Conservation (phyloP, 2,797 vertebrate genomes). For the Spheniscus humboldti region DNA sequence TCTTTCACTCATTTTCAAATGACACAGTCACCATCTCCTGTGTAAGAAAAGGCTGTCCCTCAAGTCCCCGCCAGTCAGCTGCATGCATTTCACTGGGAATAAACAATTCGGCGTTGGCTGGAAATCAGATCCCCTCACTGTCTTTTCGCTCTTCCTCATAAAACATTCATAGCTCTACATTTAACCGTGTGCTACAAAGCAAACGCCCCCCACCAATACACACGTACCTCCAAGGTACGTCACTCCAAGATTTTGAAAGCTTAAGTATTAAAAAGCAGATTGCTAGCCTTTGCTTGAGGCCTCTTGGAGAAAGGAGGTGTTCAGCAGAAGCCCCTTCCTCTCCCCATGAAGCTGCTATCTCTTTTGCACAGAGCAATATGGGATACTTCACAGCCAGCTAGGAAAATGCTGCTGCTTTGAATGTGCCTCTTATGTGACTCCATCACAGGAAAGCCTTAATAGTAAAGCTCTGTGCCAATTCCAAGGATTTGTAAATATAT, state of each 20-base stretch:
- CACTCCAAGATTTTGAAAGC: neutral
- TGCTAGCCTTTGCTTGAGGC: neutral
- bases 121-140: conserved; percentile 10
- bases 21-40: neutral
- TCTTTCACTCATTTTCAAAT: neutral
- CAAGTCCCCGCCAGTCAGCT: neutral
- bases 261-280: neutral
- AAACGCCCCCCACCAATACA: neutral
- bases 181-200: neutral
- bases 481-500: neutral
- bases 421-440: neutral
- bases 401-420: neutral
- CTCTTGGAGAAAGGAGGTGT: neutral
- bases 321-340: neutral
- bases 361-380: neutral
- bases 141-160: neutral
- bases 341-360: neutral
- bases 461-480: neutral
- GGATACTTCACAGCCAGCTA: neutral
- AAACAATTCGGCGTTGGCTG: rapidly evolving
- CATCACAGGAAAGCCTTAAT: neutral
- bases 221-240: neutral
- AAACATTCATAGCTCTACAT: neutral
- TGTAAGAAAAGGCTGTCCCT: neutral
- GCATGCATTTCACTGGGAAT: neutral